Evolutionary conservation across 2,797 vertebrate genomes (phyloP), one percentile per base, ranked within the genome.

Genomic region (Discoglossus pictus): DNA sequence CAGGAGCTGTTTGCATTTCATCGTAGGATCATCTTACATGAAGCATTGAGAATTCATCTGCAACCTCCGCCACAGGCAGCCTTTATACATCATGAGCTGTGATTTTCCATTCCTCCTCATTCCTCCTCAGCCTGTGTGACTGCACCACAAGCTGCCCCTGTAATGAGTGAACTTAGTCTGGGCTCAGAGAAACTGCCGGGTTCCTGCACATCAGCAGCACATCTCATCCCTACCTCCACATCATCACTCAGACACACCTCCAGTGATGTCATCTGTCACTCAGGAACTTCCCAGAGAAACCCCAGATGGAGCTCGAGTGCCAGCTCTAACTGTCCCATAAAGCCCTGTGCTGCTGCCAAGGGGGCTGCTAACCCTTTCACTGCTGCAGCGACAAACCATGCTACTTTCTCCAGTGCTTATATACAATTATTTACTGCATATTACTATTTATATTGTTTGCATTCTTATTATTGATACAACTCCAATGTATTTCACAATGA

Each of bases 221-320:
- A 27, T 2, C 24, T 31, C 4, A 52, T 8, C 48, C 2, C 48
- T 31, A 34, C 11, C 48, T 47, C 40, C 59, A 62, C 66, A 69
- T 62, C 68, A 71, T 24, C 68, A 71, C 21, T 38, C 60, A 51
- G 61, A 48, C 67, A 63, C 67, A 58, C 68, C 68, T 50, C 61
- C 60, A 35, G 38, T 71, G 68, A 71, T 71, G 68, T 71, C 60
- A 71, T 71, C 60, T 71, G 60, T 71, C 68, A 71, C 36, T 71
- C 68, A 63, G 59, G 42, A 70, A 62, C 51, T 62, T 62, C 59
- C 51, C 35, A 3, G 18, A 43, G 65, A 68, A 59, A 52, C 55
- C 27, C 34, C 42, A 70, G 42, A 47, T 39, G 51, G 31, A 24
- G 34, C 51, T 36, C 15, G 20, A 46, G 62, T 51, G 51, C 34